Conservation (phyloP, 37 sponge, comb jelly and placozoan genomes). For the Halisarca cf. caerulea region DNA sequence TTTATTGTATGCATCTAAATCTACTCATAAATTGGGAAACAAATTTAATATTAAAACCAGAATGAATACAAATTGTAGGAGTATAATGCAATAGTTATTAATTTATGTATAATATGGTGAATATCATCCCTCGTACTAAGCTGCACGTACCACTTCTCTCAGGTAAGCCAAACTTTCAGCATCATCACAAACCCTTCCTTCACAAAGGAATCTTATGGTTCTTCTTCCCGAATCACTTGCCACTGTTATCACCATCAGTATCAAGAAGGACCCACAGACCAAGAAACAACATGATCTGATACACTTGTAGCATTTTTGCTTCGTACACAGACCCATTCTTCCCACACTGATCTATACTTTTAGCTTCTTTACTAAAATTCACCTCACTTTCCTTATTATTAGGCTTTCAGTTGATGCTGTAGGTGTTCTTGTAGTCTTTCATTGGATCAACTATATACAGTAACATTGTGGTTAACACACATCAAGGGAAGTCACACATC, state of each 20-base stretch:
- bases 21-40: no score
- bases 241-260: not conserved
- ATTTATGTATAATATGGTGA: not conserved
- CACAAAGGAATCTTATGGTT: not conserved
- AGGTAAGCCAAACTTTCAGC: not conserved
- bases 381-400: no score
- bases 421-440: no score
- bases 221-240: slow-evolving; percentile 11
- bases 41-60: no score
- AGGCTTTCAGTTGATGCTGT: no score
- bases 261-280: not conserved
- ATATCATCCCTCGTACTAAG: not conserved
- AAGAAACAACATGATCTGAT: not conserved
- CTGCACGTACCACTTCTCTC: not conserved
- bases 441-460: no score
- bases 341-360: no score
- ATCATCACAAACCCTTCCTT: slow-evolving; percentile 2
- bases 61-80: no score
- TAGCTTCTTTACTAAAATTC: no score
- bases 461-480: no score
- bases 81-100: not conserved
- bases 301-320: not conserved
- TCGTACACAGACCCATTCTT: slow-evolving; percentile 5
- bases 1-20: no score
- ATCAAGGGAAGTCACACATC: no score